Percentiles rank a stretch among this genome's conserved stretches.
Conservation (phyloP, 2,888 invertebrate genomes). For the Liodrosophila aerea region DNA sequence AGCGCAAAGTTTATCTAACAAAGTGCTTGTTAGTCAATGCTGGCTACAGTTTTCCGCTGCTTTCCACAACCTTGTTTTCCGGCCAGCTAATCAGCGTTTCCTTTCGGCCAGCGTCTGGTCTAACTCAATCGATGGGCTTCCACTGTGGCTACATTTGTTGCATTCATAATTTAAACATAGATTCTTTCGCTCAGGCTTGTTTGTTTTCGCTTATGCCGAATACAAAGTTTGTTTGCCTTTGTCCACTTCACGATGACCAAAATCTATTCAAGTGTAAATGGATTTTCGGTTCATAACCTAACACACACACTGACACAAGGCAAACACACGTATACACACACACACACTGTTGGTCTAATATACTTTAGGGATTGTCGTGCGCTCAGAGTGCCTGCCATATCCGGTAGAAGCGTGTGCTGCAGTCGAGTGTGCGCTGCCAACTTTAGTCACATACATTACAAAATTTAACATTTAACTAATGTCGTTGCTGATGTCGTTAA, state of each 20-base stretch:
- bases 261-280: constrained; percentile 65
- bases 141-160: constrained; percentile 49
- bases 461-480: too few species aligned
- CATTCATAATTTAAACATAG: constrained; percentile 61
- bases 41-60: constrained; percentile 13
- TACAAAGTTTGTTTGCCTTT: constrained; percentile 41
- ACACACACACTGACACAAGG: too few species aligned
- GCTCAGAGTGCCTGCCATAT: constrained; percentile 45
- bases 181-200: constrained; percentile 8
- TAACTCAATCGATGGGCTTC: constrained; percentile 44
- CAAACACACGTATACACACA: constrained; percentile 21
- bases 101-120: constrained; percentile 13
- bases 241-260: constrained; percentile 49
- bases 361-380: constrained; percentile 39
- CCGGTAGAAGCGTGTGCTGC: constrained; percentile 12
- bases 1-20: constrained; percentile 63
- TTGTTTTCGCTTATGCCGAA: constrained; percentile 41
- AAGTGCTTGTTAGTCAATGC: constrained; percentile 59
- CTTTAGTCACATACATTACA: not conserved
- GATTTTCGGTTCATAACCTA: constrained; percentile 64
- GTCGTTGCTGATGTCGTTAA: too few species aligned
- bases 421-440: not conserved
- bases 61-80: not conserved
- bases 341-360: constrained; percentile 7
- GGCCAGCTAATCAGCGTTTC: constrained; percentile 49